phyloP scores from a whole-genome alignment of 37 sponge, comb jelly and placozoan genomes.

The Mnemiopsis leidyi region DNA sequence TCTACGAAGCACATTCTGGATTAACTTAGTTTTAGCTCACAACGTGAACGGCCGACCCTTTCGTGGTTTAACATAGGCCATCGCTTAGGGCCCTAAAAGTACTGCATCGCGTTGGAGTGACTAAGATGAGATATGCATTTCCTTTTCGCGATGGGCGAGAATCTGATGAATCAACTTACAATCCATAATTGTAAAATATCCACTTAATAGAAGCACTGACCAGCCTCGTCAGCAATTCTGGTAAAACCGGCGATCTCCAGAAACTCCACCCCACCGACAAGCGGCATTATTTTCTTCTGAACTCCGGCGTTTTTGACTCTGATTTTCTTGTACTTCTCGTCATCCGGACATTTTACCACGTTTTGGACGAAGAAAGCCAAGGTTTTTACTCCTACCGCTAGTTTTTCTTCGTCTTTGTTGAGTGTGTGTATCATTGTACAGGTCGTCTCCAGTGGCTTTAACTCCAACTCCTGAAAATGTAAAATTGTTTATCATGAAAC shows the following conservation, averaged over 20 bases:
- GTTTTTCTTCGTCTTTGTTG: neutral
- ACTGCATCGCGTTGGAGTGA: too few species aligned
- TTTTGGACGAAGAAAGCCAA: conserved; percentile 17
- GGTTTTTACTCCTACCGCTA: conserved; percentile 18
- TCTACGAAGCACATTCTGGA: too few species aligned
- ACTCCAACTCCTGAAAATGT: conserved; percentile 28
- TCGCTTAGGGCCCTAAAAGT: too few species aligned
- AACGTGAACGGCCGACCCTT: too few species aligned
- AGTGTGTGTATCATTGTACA: conserved; percentile 60
- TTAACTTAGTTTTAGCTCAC: too few species aligned
- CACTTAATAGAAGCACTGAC: neutral
- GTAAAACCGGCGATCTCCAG: conserved; percentile 58
- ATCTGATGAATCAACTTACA: too few species aligned
- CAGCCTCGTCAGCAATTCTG: conserved; percentile 19
- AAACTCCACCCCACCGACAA: conserved; percentile 52
- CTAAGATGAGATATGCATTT: too few species aligned
- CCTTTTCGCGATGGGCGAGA: too few species aligned
- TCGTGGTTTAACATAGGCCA: too few species aligned
- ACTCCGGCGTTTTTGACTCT: conserved; percentile 31
- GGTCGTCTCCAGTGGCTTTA: conserved; percentile 46
- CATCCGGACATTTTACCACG: neutral
- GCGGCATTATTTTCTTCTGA: conserved; percentile 58
- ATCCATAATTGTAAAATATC: too few species aligned
- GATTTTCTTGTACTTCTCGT: conserved; percentile 52
- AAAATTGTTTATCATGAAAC: too few species aligned